Evolutionary conservation across 1,140 invertebrate species (phyloP).

Genomic region (Arion vulgaris): DNA sequence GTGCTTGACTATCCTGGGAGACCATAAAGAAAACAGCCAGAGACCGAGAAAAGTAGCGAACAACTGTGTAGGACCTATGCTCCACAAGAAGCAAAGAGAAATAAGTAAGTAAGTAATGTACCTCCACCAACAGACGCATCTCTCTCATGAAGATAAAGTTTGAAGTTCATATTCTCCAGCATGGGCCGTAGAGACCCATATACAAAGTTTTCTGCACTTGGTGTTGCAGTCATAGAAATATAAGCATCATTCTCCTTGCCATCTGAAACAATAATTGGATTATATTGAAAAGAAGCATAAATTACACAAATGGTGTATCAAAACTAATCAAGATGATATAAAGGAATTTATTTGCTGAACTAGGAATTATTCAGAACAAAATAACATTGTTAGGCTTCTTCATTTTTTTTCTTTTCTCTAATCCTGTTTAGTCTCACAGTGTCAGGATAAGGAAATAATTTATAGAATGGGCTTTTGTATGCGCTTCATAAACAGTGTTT

Average conservation of each 20-base stretch:
- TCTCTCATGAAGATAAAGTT: conserved; percentile 47
- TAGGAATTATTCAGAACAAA: not conserved
- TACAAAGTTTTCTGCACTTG: conserved; percentile 41
- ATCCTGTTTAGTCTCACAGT: too few species aligned
- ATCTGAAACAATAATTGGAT: conserved; percentile 39
- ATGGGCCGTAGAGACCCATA: conserved; percentile 29
- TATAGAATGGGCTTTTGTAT: too few species aligned
- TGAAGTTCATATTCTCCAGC: conserved; percentile 47
- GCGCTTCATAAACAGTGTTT: too few species aligned
- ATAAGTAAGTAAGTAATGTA: too few species aligned
- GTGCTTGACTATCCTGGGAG: too few species aligned
- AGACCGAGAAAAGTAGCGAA: too few species aligned
- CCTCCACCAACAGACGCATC: conserved; percentile 43
- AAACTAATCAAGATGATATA: not conserved
- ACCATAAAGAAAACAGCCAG: too few species aligned
- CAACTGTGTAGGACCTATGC: too few species aligned
- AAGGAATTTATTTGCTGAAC: not conserved
- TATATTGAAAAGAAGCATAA: not conserved
- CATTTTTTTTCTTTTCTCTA: too few species aligned
- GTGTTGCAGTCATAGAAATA: conserved; percentile 39
- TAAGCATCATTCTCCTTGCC: conserved; percentile 48
- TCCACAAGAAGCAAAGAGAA: too few species aligned
- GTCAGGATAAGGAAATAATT: too few species aligned
- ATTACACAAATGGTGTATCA: not conserved
- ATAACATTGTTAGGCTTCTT: too few species aligned